Evolutionary conservation across 2,113 vertebrate species (phyloP).

Genomic region (Eudyptes chrysolophus): DNA sequence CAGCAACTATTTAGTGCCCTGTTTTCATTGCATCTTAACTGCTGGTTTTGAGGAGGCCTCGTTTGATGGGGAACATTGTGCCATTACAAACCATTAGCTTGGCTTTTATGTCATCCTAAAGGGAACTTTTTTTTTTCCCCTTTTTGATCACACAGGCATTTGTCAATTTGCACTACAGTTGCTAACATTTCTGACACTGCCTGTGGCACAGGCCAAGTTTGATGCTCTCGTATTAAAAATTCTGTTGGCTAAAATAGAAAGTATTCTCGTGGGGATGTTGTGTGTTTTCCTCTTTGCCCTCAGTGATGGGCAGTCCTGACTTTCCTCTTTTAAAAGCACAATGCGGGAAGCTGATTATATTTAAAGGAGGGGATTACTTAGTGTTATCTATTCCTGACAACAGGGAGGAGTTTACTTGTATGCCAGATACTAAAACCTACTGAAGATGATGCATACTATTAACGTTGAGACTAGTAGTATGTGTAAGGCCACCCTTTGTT

Average conservation of each 20-base stretch:
- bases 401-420: background rate
- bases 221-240: background rate
- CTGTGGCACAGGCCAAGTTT: accelerated
- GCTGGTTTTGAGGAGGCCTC: background rate
- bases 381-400: background rate
- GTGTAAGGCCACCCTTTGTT: background rate
- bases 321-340: background rate
- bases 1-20: background rate
- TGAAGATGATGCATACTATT: background rate
- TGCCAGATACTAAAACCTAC: background rate
- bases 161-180: background rate
- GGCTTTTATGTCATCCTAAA: background rate
- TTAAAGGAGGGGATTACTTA: background rate
- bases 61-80: accelerated
- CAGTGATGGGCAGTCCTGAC: background rate
- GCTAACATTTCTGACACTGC: accelerated
- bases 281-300: accelerated
- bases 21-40: background rate
- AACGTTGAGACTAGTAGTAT: background rate
- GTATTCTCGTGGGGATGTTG: background rate
- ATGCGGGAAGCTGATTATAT: background rate
- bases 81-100: background rate
- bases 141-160: background rate
- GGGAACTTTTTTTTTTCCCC: background rate
- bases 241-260: background rate